A percentile compares a stretch with the other conserved stretches of the same genome.
Conservation (phyloP, 1,140 invertebrate species). For the Pseudomyrmex dendroicus region DNA sequence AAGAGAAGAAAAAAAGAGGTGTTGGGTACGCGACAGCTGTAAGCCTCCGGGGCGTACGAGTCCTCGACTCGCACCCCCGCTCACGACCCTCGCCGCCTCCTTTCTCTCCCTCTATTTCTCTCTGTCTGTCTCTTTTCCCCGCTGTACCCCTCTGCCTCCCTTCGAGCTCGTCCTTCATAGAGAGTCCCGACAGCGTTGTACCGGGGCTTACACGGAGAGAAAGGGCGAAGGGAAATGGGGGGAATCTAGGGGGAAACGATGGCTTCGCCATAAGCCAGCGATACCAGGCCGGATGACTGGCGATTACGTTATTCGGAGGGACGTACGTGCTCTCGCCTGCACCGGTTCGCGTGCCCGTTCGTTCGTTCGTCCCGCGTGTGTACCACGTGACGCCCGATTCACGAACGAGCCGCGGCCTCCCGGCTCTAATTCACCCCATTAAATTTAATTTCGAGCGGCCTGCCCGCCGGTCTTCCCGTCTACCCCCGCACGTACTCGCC, state of each 20-base stretch:
- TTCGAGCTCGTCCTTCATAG: conserved; percentile 32
- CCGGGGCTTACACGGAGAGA: conserved; percentile 45
- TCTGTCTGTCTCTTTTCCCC: conserved; percentile 6
- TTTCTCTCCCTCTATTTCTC: conserved; percentile 14
- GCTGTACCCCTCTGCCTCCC: conserved; percentile 5
- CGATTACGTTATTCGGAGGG: conserved; percentile 76
- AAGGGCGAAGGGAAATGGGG: conserved; percentile 32
- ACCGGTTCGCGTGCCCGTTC: conserved; percentile 66
- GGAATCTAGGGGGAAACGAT: conserved; percentile 22
- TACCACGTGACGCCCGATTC: conserved; percentile 63
- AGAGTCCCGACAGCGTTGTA: conserved; percentile 69
- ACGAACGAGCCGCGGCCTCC: conserved; percentile 63
- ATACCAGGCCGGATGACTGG: conserved; percentile 74
- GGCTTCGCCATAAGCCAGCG: conserved; percentile 65
- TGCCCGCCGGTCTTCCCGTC: conserved; percentile 23
- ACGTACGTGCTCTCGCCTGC: conserved; percentile 63
- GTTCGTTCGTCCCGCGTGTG: conserved; percentile 65
- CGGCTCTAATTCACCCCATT: conserved; percentile 79
- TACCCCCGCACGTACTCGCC: not conserved
- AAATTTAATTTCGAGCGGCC: conserved; percentile 79
- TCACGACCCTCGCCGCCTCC: conserved; percentile 65
- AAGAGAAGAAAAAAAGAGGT: conserved; percentile 73
- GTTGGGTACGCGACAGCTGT: conserved; percentile 84
- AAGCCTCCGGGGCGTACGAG: conserved; percentile 79
- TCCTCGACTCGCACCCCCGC: conserved; percentile 80